These are phyloP conservation scores for Poeciliopsis paucimaculata DNA, from an alignment of 2,797 vertebrate genomes.

Conservation along the genomic window DNA sequence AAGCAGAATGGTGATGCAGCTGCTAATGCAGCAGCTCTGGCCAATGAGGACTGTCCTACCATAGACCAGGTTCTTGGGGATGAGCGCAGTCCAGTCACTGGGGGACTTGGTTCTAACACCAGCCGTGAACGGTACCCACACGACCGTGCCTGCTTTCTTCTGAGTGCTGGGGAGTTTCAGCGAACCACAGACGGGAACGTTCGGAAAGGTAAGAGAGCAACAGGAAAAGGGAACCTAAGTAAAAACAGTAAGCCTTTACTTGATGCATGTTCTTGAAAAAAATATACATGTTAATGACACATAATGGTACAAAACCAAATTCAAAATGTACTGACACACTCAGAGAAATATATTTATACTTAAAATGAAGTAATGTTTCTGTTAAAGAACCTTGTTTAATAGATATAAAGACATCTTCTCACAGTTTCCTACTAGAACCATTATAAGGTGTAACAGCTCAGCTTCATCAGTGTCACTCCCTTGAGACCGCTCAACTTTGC, in stretches of 20 bases:
- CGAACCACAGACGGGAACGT: conserved; percentile 91
- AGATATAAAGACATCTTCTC: background rate
- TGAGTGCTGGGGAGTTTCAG: conserved; percentile 89
- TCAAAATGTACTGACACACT: background rate
- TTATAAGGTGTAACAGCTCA: conserved; percentile 13
- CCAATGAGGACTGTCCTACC: conserved; percentile 93
- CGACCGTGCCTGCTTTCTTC: conserved; percentile 92
- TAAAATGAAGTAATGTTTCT: background rate
- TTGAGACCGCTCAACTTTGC: conserved; percentile 1
- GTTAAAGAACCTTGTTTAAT: background rate
- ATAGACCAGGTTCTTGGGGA: conserved; percentile 94
- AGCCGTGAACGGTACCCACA: conserved; percentile 89
- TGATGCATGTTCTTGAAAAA: conserved; percentile 44
- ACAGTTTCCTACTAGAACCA: background rate
- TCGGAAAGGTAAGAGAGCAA: conserved; percentile 88
- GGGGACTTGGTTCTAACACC: conserved; percentile 74
- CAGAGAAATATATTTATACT: background rate
- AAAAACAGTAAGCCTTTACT: conserved; percentile 42
- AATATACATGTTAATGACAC: background rate
- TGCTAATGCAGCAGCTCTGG: conserved; percentile 88
- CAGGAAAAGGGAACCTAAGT: conserved; percentile 20
- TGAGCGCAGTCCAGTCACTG: conserved; percentile 87
- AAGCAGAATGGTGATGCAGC: conserved; percentile 90
- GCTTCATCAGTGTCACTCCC: conserved; percentile 7
- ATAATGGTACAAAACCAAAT: background rate